Evolutionary conservation across 2,113 vertebrate species (phyloP).

Genomic region (Cottus gobio): DNA sequence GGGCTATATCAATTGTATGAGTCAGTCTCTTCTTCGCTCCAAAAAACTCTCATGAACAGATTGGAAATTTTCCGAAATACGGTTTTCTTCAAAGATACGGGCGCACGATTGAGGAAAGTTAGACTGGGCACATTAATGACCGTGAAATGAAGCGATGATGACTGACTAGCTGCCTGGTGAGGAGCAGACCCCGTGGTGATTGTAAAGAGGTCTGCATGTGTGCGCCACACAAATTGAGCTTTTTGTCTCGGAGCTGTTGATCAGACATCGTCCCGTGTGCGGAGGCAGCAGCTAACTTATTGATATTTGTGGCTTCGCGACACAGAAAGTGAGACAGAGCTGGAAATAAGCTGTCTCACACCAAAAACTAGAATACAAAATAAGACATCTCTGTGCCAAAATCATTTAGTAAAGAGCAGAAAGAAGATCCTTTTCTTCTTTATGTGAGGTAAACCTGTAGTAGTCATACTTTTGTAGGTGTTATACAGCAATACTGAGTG

Average conservation of each 20-base stretch:
- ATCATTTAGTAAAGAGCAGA: not conserved
- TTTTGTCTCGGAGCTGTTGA: not conserved
- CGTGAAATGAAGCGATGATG: slow-evolving; percentile 16
- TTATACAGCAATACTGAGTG: not conserved
- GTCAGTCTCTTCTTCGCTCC: slow-evolving; percentile 56
- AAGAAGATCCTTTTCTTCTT: not conserved
- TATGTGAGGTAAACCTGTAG: not conserved
- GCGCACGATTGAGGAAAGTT: not conserved
- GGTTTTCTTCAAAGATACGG: slow-evolving; percentile 5
- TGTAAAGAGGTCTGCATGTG: not conserved
- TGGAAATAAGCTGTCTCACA: not conserved
- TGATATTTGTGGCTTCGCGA: not conserved
- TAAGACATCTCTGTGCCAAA: not conserved
- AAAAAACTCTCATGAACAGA: slow-evolving; percentile 29
- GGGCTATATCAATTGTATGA: slow-evolving; percentile 68
- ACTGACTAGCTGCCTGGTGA: slow-evolving; percentile 7
- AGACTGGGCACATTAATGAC: not conserved
- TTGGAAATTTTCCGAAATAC: slow-evolving; percentile 6
- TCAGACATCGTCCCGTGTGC: not conserved
- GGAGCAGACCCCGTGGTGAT: too few relatives aligned
- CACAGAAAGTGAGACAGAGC: not conserved
- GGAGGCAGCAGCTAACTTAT: not conserved
- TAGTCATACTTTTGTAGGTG: not conserved
- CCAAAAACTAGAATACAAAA: not conserved
- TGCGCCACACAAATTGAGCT: not conserved